Conservation (phyloP, 1,140 invertebrate species). For the Littorina saxatilis region DNA sequence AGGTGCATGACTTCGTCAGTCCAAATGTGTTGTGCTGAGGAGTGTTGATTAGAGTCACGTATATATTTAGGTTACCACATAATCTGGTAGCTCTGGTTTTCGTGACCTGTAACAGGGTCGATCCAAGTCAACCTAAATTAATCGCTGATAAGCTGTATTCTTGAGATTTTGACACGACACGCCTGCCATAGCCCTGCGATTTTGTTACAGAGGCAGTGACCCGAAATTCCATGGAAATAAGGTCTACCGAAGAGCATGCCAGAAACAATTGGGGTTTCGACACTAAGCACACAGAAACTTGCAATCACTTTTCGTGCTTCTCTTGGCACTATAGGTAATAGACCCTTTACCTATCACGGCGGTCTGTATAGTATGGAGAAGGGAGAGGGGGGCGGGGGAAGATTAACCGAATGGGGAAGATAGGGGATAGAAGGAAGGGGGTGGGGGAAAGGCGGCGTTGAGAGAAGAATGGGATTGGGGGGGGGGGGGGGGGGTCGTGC, state of each 20-base stretch:
- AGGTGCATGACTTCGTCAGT: no score
- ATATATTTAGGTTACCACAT: no score
- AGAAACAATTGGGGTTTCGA: slow-evolving; percentile 24
- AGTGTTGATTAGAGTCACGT: no score
- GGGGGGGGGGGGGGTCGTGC: neutral
- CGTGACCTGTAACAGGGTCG: no score
- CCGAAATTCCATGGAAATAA: slow-evolving; percentile 21
- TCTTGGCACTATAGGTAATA: slow-evolving; percentile 4
- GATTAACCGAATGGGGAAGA: no score
- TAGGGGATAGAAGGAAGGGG: no score
- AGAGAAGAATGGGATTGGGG: no score
- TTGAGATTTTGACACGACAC: slow-evolving; percentile 6
- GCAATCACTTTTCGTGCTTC: slow-evolving; percentile 7
- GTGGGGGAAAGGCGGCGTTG: no score
- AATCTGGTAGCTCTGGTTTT: no score
- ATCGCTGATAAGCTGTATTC: neutral
- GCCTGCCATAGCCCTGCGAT: neutral
- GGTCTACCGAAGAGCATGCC: slow-evolving; percentile 15
- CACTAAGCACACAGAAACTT: neutral
- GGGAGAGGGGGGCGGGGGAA: no score
- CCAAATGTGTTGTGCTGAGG: no score
- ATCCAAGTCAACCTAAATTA: no score
- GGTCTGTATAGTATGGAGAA: neutral
- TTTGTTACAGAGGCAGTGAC: slow-evolving; percentile 13
- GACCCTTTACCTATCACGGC: slow-evolving; percentile 13